phyloP scores from a whole-genome alignment of 2,113 vertebrate species.

The Tautogolabrus adspersus region DNA sequence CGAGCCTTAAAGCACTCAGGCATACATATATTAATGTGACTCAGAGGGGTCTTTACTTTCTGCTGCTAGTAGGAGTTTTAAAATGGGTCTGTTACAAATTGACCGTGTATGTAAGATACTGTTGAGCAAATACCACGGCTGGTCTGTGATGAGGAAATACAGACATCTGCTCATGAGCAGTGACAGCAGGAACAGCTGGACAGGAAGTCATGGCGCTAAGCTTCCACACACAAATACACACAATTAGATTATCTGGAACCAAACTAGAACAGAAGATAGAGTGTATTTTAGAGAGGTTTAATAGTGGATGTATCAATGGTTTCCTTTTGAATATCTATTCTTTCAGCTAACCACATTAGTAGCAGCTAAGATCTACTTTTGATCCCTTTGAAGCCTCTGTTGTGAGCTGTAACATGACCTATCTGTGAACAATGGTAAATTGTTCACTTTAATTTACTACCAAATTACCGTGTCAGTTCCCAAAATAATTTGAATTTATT shows the following conservation, averaged over 20 bases:
- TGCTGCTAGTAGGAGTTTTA: slow-evolving; percentile 30
- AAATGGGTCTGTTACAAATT: slow-evolving; percentile 19
- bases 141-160: slow-evolving; percentile 61
- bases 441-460: slow-evolving; percentile 54
- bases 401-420: slow-evolving; percentile 40
- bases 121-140: slow-evolving; percentile 18
- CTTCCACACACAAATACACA: slow-evolving; percentile 19
- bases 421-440: slow-evolving; percentile 61
- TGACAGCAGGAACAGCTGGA: slow-evolving; percentile 78
- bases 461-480: slow-evolving; percentile 47
- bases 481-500: slow-evolving; percentile 4
- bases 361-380: slow-evolving; percentile 7
- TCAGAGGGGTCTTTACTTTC: slow-evolving; percentile 24
- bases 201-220: slow-evolving; percentile 69
- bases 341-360: slow-evolving; percentile 40
- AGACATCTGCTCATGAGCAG: slow-evolving; percentile 65
- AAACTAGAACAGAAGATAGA: slow-evolving; percentile 14
- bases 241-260: slow-evolving; percentile 45
- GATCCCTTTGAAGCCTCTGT: slow-evolving; percentile 45
- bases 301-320: slow-evolving; percentile 18
- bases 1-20: slow-evolving; percentile 6
- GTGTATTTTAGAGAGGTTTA: slow-evolving; percentile 34
- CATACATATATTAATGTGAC: slow-evolving; percentile 56
- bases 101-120: slow-evolving; percentile 8
- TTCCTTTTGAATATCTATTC: slow-evolving; percentile 17